Conservation (phyloP, 2,797 vertebrate genomes). For the Miichthys miiuy region DNA sequence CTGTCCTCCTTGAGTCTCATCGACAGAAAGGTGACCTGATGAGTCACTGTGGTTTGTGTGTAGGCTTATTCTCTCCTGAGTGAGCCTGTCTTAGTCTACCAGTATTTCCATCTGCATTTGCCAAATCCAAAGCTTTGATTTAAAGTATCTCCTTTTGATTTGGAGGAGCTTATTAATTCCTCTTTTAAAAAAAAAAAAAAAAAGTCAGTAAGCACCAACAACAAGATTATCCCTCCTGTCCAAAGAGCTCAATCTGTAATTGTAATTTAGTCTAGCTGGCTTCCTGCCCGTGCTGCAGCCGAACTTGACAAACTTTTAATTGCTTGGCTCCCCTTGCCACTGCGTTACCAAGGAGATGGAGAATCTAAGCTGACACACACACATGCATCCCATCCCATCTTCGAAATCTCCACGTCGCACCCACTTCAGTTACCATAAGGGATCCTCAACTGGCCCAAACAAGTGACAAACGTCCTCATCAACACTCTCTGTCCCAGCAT, state of each 20-base stretch:
- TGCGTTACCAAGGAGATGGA: slow-evolving; percentile 59
- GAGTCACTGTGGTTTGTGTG: slow-evolving; percentile 66
- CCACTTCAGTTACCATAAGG: slow-evolving; percentile 36
- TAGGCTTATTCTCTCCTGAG: slow-evolving; percentile 28
- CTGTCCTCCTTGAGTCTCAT: slow-evolving; percentile 78
- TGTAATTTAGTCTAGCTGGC: slow-evolving; percentile 61
- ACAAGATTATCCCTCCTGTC: slow-evolving; percentile 51
- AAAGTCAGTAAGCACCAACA: slow-evolving; percentile 40
- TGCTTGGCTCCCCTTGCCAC: slow-evolving; percentile 49
- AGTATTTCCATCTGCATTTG: slow-evolving; percentile 30
- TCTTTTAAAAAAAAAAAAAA: neutral
- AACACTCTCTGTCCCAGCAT: slow-evolving; percentile 54
- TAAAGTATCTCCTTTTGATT: slow-evolving; percentile 47
- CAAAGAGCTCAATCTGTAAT: slow-evolving; percentile 53
- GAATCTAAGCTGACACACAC: slow-evolving; percentile 11
- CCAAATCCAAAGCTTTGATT: slow-evolving; percentile 36
- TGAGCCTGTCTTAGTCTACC: slow-evolving; percentile 18
- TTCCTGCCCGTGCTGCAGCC: slow-evolving; percentile 33
- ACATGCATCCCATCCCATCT: slow-evolving; percentile 21
- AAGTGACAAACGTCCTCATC: slow-evolving; percentile 63
- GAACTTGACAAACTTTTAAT: slow-evolving; percentile 74
- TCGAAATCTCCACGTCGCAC: slow-evolving; percentile 28
- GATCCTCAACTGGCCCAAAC: slow-evolving; percentile 54
- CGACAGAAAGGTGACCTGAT: slow-evolving; percentile 74
- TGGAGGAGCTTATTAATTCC: slow-evolving; percentile 34